Percentiles rank a stretch among this genome's conserved stretches.
These are phyloP conservation scores for Tipula helvola DNA, from an alignment of 2,888 invertebrate species.

Conservation along the genomic window DNA sequence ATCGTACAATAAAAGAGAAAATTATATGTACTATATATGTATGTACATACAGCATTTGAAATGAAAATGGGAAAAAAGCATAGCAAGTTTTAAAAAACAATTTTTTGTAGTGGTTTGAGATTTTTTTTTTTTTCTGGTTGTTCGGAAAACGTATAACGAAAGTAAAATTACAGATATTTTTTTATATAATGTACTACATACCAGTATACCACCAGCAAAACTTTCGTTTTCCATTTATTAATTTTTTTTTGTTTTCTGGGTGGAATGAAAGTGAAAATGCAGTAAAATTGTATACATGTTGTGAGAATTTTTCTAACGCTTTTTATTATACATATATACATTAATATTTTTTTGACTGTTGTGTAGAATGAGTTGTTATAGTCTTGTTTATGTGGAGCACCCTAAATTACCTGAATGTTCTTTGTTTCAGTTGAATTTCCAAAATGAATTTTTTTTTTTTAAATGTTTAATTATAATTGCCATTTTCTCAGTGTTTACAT, in stretches of 20 bases:
- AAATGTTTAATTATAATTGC: too few relatives aligned
- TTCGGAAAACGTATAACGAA: neutral
- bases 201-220: neutral
- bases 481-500: too few relatives aligned
- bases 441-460: neutral
- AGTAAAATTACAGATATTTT: neutral
- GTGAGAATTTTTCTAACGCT: neutral
- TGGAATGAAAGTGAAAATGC: neutral
- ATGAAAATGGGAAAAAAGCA: neutral
- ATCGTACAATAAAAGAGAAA: conserved; percentile 4
- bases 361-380: neutral
- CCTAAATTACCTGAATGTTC: neutral
- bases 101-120: neutral
- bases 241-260: neutral
- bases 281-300: neutral
- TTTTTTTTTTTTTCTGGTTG: neutral
- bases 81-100: neutral
- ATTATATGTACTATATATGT: neutral
- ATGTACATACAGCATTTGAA: neutral
- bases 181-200: neutral
- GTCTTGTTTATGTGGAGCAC: neutral
- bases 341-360: neutral
- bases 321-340: neutral
- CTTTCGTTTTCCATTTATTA: neutral
- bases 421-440: neutral